phyloP scores from a whole-genome alignment of 2,113 vertebrate genomes.

The Notarius quadriscutis region DNA sequence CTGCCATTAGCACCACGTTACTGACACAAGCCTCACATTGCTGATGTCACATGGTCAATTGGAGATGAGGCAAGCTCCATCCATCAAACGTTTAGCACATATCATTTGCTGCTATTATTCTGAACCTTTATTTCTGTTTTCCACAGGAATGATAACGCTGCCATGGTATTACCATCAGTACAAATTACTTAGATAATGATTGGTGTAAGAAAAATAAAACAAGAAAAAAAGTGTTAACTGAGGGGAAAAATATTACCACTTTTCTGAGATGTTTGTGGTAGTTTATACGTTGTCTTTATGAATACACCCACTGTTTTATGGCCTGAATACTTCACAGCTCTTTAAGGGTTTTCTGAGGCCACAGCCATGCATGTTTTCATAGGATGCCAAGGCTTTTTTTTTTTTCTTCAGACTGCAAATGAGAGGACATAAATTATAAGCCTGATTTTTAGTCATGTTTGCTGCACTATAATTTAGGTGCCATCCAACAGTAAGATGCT shows the following conservation, averaged over 20 bases:
- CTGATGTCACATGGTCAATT: conserved; percentile 78
- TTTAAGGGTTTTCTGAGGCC: conserved; percentile 6
- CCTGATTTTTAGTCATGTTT: conserved; percentile 81
- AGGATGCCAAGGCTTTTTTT: conserved; percentile 85
- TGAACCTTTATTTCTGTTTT: conserved; percentile 15
- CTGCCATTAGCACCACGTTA: conserved; percentile 72
- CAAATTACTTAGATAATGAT: not conserved
- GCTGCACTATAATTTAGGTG: conserved; percentile 78
- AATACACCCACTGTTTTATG: conserved; percentile 20
- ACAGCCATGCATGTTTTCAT: conserved; percentile 75
- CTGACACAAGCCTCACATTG: conserved; percentile 65
- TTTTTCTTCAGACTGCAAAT: conserved; percentile 91
- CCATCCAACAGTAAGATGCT: conserved; percentile 81
- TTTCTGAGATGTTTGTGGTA: conserved; percentile 5
- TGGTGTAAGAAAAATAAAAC: not conserved
- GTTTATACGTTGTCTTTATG: conserved; percentile 4
- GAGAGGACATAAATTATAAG: conserved; percentile 85
- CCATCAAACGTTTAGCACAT: conserved; percentile 69
- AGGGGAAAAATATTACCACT: not conserved
- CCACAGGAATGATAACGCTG: conserved; percentile 8
- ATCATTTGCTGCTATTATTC: conserved; percentile 31
- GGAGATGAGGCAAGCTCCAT: conserved; percentile 70
- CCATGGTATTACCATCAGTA: not conserved
- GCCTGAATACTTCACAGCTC: conserved; percentile 11
- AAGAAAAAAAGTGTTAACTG: not conserved